Evolutionary conservation across 2,113 vertebrate species (phyloP).

Genomic region (Cyprinus carpio): DNA sequence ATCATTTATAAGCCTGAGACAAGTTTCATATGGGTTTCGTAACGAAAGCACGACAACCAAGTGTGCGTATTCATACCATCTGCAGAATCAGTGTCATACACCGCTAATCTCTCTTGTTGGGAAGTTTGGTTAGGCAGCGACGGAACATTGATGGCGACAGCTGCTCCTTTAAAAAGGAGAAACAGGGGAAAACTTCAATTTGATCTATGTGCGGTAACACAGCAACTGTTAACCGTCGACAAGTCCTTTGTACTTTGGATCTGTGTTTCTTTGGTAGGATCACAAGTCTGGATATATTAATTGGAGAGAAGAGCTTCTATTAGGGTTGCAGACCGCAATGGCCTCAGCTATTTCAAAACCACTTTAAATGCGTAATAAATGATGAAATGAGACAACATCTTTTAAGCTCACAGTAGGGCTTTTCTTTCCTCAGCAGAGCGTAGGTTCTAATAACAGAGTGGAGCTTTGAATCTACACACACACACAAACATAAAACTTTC

Average conservation of each 20-base stretch:
- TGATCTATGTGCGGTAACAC: constrained; percentile 68
- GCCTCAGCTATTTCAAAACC: constrained; percentile 78
- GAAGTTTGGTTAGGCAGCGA: constrained; percentile 46
- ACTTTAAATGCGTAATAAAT: constrained; percentile 80
- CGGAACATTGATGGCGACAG: constrained; percentile 72
- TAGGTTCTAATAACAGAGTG: constrained; percentile 74
- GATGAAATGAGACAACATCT: constrained; percentile 75
- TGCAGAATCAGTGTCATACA: constrained; percentile 73
- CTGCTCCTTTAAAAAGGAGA: constrained; percentile 60
- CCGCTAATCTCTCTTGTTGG: constrained; percentile 66
- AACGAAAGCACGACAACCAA: constrained; percentile 58
- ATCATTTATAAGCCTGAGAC: constrained; percentile 15
- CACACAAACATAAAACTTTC: constrained; percentile 67
- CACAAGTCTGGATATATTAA: constrained; percentile 76
- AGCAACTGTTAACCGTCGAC: constrained; percentile 75
- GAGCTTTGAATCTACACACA: constrained; percentile 69
- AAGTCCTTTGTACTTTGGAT: constrained; percentile 72
- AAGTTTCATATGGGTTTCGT: constrained; percentile 40
- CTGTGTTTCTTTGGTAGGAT: constrained; percentile 69
- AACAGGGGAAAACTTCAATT: constrained; percentile 55
- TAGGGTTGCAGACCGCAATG: constrained; percentile 72
- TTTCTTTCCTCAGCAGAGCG: constrained; percentile 73
- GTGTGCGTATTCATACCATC: constrained; percentile 73
- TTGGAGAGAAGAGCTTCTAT: constrained; percentile 73
- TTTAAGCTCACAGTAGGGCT: constrained; percentile 74